Evolutionary conservation across 1,140 invertebrate species (phyloP), one percentile per base, ranked within the genome.

Genomic region (Neoseiulus cucumeris): DNA sequence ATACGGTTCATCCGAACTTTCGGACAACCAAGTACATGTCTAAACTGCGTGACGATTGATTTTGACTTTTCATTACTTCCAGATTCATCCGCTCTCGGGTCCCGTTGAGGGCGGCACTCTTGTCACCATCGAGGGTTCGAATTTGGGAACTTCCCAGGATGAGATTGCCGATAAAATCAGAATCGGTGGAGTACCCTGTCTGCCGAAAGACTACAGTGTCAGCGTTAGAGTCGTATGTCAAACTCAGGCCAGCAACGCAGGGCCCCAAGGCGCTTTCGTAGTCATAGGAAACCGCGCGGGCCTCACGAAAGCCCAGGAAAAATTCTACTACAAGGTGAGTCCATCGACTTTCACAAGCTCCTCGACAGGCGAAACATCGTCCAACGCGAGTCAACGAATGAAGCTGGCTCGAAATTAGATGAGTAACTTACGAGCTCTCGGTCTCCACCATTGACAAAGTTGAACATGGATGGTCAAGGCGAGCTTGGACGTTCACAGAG

Each of bases 41-140:
- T 9, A 9, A 9, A 6, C 33, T 4, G 4, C 33, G 33, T 4
- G 9, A 39, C 33, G 33, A 39, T 39, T 39, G 33, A 39, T 39
- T 39, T 39, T 4, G 9, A 9, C 45, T 47, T 47, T 22, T 4
- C 18, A 22, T 47, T 28, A 14, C 14, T 25, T 29, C 9, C 72
- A 86, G 84, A 93, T 98, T 69, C 87, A 87, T 75, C 94, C 94
- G 0, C 73, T 90, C 28, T 91, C 87, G 74, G 94, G 94, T 17
- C 95, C 93, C 7, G 83, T 92, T 59, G 89, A 95, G 80, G 94
- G 94, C 29, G 94, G 94, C 1, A 98, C 95, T 22, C 75, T 91
- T 33, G 84, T 98, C 0, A 95, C 91, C 6, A 96, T 98, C 66
- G 86, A 89, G 78, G 95, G 95, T 7, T 87, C 89, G 72, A 96